Percentiles rank a stretch among this genome's conserved stretches.
These are phyloP conservation scores for Neotoxoptera formosana DNA, from an alignment of 1,140 invertebrate species.

Conservation along the genomic window DNA sequence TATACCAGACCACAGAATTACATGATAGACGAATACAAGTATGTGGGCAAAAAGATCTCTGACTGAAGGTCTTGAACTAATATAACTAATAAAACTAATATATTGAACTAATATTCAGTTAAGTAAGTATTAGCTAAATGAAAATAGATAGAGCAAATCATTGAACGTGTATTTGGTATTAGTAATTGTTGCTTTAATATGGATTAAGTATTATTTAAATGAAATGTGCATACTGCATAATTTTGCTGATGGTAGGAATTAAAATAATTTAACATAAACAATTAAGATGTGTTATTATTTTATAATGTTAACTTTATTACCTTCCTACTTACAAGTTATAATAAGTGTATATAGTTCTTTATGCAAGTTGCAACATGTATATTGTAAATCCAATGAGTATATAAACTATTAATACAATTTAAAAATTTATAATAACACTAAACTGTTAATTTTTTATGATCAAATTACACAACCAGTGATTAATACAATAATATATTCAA, in stretches of 20 bases:
- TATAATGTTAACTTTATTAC: neutral
- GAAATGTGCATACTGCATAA: neutral
- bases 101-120: conserved; percentile 1
- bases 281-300: neutral
- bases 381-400: neutral
- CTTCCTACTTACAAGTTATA: neutral
- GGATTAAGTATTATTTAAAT: conserved; percentile 4
- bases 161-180: neutral
- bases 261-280: neutral
- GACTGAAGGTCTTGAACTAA: neutral
- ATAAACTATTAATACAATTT: conserved; percentile 12
- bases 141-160: conserved; percentile 8
- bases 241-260: neutral
- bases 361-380: neutral
- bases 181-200: neutral
- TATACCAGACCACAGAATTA: neutral
- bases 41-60: neutral
- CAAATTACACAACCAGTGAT: neutral
- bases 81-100: too few relatives aligned
- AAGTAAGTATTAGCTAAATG: neutral
- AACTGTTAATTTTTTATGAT: neutral
- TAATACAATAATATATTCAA: neutral
- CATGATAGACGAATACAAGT: neutral
- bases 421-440: neutral
- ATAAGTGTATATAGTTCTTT: neutral